A percentile compares a stretch with the other conserved stretches of the same genome.
Conservation (phyloP, 37 sponge, comb jelly and placozoan genomes). For the Ianthella basta region DNA sequence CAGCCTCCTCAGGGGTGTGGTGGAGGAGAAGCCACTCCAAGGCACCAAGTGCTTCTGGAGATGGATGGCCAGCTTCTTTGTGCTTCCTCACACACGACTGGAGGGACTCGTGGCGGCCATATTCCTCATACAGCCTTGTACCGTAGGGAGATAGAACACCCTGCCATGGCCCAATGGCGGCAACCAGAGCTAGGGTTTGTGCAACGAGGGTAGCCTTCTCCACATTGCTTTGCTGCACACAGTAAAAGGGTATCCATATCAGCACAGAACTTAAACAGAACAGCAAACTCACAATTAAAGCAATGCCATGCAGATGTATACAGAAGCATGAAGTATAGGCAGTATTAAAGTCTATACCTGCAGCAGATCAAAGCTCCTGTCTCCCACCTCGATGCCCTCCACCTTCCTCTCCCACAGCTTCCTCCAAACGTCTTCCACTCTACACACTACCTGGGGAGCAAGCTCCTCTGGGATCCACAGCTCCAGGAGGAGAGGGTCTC, state of each 20-base stretch:
- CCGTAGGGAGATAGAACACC: background rate
- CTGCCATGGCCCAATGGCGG: too few species aligned
- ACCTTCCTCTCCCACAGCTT: background rate
- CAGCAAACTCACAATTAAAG: too few species aligned
- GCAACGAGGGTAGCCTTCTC: too few species aligned
- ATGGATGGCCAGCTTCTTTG: background rate
- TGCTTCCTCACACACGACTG: background rate
- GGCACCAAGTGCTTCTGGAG: background rate
- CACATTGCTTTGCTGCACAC: too few species aligned
- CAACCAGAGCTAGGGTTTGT: too few species aligned
- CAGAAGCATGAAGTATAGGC: too few species aligned
- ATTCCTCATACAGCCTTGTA: constrained; percentile 7
- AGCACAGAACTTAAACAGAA: too few species aligned
- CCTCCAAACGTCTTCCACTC: constrained; percentile 3
- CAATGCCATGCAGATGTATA: too few species aligned
- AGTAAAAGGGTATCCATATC: too few species aligned
- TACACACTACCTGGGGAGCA: background rate
- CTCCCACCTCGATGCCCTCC: background rate
- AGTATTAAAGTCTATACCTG: background rate
- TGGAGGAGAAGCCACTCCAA: constrained; percentile 14
- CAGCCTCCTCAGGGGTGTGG: constrained; percentile 7
- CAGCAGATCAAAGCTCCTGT: background rate
- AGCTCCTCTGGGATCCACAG: background rate
- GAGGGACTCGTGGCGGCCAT: constrained; percentile 19
- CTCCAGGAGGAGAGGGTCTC: constrained; percentile 4